Conservation (phyloP, 2,113 vertebrate species). For the Heptranchias perlo region DNA sequence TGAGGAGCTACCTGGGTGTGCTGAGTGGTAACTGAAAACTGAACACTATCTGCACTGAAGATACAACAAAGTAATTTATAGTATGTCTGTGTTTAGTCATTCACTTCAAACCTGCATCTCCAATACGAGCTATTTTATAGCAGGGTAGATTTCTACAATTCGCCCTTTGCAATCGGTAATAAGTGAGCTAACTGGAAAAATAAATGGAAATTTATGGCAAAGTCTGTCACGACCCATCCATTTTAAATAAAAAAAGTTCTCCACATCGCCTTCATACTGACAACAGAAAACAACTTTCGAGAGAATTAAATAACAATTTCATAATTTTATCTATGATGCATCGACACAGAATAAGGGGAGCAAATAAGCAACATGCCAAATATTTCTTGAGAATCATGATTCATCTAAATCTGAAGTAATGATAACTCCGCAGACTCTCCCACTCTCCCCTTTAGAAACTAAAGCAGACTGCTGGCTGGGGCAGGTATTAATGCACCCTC, state of each 20-base stretch:
- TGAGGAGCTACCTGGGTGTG: no score
- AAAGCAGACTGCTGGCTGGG: not conserved
- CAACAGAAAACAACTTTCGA: not conserved
- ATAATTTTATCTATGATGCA: not conserved
- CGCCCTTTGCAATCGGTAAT: no score
- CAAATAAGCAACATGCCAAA: not conserved
- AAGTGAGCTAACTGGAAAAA: not conserved
- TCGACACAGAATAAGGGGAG: not conserved
- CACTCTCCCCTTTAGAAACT: not conserved
- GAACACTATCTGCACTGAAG: not conserved
- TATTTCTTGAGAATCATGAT: slow-evolving; percentile 1
- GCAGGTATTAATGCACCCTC: not conserved
- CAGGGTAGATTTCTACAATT: not conserved
- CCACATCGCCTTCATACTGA: not conserved
- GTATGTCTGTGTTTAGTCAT: not conserved
- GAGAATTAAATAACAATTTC: not conserved
- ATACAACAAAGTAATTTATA: not conserved
- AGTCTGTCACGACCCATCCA: not conserved
- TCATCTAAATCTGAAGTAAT: not conserved
- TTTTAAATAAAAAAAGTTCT: not conserved
- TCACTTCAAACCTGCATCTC: not conserved
- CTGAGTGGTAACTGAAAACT: not conserved
- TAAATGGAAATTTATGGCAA: slow-evolving; percentile 5
- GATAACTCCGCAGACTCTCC: not conserved
- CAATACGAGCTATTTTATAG: not conserved